Conservation (phyloP, 2,797 vertebrate genomes). For the Enteromius argenteus region DNA sequence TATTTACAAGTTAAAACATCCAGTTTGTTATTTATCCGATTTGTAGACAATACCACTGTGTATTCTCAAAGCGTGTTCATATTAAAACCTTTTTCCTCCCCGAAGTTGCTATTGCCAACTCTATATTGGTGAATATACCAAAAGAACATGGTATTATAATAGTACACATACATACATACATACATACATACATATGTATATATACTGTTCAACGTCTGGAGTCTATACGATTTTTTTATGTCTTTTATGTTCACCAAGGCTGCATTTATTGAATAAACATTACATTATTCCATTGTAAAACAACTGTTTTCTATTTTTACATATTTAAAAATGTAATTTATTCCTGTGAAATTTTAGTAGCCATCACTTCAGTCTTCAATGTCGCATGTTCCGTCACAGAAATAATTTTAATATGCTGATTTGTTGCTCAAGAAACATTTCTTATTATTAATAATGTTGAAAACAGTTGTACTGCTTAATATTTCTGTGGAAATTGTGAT, state of each 20-base stretch:
- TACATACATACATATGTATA: too few species aligned
- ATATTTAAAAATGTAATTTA: neutral
- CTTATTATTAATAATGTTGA: neutral
- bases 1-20: slow-evolving; percentile 20
- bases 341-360: neutral
- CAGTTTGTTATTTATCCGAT: slow-evolving; percentile 19
- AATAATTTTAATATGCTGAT: neutral
- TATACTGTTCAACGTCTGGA: too few species aligned
- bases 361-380: neutral
- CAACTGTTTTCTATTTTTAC: neutral
- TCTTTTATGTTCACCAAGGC: neutral
- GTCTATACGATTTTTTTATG: too few species aligned
- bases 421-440: neutral
- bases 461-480: neutral
- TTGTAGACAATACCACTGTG: slow-evolving; percentile 15
- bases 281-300: neutral
- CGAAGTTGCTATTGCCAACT: neutral
- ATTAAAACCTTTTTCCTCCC: neutral
- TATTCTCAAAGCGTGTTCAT: neutral
- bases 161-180: neutral
- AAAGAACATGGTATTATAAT: neutral
- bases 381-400: neutral
- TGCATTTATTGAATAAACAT: neutral
- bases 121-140: neutral
- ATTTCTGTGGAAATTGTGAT: neutral